Evolutionary conservation across 1,140 invertebrate species (phyloP), one percentile per base, ranked within the genome.

Genomic region (Monochamus saltuarius): DNA sequence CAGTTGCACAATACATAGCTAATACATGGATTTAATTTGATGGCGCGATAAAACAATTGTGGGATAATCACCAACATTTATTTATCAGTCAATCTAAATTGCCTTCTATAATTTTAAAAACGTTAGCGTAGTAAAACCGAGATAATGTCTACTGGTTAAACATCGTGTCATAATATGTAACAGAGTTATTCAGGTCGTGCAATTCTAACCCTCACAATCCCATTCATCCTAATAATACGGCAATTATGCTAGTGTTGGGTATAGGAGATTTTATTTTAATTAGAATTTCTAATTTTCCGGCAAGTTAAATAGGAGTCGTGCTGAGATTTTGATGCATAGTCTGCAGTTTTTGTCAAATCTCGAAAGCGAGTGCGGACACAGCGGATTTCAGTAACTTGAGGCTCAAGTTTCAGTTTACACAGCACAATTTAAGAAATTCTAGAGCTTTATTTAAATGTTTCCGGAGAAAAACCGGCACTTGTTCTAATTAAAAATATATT

Each of bases 281-380:
- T 64, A 64, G 58, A 64, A 60, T 47, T 59, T 58, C 57, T 64
- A 60, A 64, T 64, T 64, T 64, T 60, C 62, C 62, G 47, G 34
- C 43, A 46, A 52, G 56, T 64, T 60, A 53, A 60, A 64, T 42
- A 42, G 46, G 19, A 22, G 37, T 59, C 61, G 60, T 59, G 61
- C 61, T 55, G 61, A 64, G 62, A 64, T 64, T 64, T 64, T 64
- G 62, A 64, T 60, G 51, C 58, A 60, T 53, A 59, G 51, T 64
- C 51, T 52, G 56, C 56, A 54, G 39, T 64, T 64, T 64, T 64
- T 64, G 57, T 59, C 40, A 37, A 57, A 60, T 43, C 57, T 49
- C 57, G 39, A 40, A 42, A 43, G 22, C 22, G 58, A 60, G 40
- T 55, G 58, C 58, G 50, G 50, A 60, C 51, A 45, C 29, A 55